Conservation (phyloP, 2,888 invertebrate species). For the Sycophila texana region DNA sequence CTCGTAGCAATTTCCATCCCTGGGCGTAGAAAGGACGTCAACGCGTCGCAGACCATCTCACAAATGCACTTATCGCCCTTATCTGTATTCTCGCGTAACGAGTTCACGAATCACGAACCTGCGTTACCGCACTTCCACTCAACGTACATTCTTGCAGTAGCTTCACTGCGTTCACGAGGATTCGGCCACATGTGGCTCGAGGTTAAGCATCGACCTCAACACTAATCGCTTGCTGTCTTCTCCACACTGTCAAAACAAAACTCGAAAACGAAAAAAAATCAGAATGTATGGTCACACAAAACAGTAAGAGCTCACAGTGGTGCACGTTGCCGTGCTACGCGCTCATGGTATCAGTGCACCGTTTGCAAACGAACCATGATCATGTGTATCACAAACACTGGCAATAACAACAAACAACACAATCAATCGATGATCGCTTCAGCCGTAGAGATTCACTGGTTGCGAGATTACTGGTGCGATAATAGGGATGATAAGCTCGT, state of each 20-base stretch:
- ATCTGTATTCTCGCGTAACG: not conserved
- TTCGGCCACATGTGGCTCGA: constrained; percentile 32
- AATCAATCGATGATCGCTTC: too few species aligned
- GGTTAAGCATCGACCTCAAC: not conserved
- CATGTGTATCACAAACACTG: too few species aligned
- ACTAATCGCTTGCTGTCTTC: not conserved
- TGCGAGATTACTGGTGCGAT: too few species aligned
- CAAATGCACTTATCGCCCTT: constrained; percentile 4
- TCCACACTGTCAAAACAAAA: not conserved
- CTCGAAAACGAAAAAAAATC: not conserved
- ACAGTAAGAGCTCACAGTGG: not conserved
- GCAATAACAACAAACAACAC: too few species aligned
- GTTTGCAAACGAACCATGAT: too few species aligned
- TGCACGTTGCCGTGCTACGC: too few species aligned
- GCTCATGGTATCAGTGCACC: too few species aligned
- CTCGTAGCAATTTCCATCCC: constrained; percentile 18
- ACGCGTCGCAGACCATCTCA: not conserved
- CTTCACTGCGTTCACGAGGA: not conserved
- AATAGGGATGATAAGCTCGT: too few species aligned
- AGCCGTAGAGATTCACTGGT: too few species aligned
- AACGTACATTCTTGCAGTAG: constrained; percentile 40
- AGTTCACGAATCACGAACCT: constrained; percentile 41
- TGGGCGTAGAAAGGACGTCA: not conserved
- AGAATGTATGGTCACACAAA: not conserved
- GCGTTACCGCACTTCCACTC: constrained; percentile 42